Evolutionary conservation across 2,888 invertebrate genomes (phyloP).

Genomic region (Drosophila setosimentum): DNA sequence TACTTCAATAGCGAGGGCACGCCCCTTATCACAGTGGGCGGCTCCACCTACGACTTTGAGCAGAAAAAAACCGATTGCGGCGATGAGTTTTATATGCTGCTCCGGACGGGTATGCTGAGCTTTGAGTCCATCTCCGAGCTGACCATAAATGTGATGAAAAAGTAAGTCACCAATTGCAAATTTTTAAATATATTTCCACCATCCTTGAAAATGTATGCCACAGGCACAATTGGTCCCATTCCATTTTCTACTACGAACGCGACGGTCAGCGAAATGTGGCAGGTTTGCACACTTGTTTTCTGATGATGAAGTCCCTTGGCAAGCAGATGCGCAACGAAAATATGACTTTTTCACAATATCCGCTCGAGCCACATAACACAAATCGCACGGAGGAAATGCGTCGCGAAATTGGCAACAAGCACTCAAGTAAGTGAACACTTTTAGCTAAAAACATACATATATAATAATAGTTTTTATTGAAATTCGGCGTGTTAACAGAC

Average conservation of each 20-base stretch:
- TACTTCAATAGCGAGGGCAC: slow-evolving; percentile 90
- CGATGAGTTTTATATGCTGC: slow-evolving; percentile 92
- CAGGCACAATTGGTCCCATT: slow-evolving; percentile 91
- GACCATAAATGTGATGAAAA: slow-evolving; percentile 89
- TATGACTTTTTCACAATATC: slow-evolving; percentile 84
- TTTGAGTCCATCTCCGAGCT: slow-evolving; percentile 91
- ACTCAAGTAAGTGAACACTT: slow-evolving; percentile 88
- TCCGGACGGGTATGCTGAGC: slow-evolving; percentile 90
- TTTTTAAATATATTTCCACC: neutral
- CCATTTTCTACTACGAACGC: slow-evolving; percentile 91
- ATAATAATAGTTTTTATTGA: neutral
- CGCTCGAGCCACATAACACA: slow-evolving; percentile 84
- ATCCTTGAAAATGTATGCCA: neutral
- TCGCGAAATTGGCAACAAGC: slow-evolving; percentile 89
- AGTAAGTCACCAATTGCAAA: slow-evolving; percentile 86
- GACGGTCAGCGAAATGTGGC: slow-evolving; percentile 89
- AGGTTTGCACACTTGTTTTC: slow-evolving; percentile 90
- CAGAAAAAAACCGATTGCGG: slow-evolving; percentile 89
- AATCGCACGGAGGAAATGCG: slow-evolving; percentile 88
- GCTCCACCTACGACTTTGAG: slow-evolving; percentile 92
- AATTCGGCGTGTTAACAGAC: neutral
- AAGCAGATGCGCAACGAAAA: slow-evolving; percentile 86
- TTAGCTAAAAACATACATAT: neutral
- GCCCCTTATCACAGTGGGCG: slow-evolving; percentile 93
- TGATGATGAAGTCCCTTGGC: slow-evolving; percentile 91